Base-by-base conservation (phyloP, 1,140 invertebrate genomes). In the Drosophila grimshawi region DNA sequence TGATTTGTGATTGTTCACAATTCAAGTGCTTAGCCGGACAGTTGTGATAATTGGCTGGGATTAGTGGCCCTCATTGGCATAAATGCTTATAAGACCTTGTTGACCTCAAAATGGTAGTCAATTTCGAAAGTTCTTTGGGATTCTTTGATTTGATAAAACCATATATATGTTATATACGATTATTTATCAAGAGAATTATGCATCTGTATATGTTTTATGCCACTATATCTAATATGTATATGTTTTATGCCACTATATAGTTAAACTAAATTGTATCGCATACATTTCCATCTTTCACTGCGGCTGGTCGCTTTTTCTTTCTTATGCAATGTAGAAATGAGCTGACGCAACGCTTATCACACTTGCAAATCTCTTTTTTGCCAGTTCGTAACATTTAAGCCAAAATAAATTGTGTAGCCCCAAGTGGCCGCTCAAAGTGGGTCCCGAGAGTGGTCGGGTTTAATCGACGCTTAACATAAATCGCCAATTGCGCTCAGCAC, bases 381-480 rank as follows among this genome's bases (percentile, higher is more conserved):
- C 60, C 71, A 51, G 55, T 62, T 39, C 33, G 32, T n/a, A 55
- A 19, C 56, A 74, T 83, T 88, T 85, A 89, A 86, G 60, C 80
- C 66, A 78, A 86, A 80, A 86, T 82, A 67, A 86, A 86, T 78
- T 86, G 82, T 60, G 82, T 60, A 41, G 45, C 48, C 27, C 56
- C 45, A 10, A 39, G 46, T 62, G 32, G 39, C 49, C 64, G 32
- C 19, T 1, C 19, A 19, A 19, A 19, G 19, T 19, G 19, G 19
- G 19, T 1, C 0, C 19, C 19, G 19, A 19, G 19, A 29, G 19
- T 29, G 52, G 71, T 65, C 65, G 62, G 51, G 63, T 78, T 69
- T 80, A 88, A 90, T 80, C 73, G 85, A 46, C 86, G 86, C 81
- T 90, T 90, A 83, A 77, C 82, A 86, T 71, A 82, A 83, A 86